These are phyloP conservation scores for Amblyteles armatorius DNA, from an alignment of 2,888 invertebrate species.

Conservation along the genomic window DNA sequence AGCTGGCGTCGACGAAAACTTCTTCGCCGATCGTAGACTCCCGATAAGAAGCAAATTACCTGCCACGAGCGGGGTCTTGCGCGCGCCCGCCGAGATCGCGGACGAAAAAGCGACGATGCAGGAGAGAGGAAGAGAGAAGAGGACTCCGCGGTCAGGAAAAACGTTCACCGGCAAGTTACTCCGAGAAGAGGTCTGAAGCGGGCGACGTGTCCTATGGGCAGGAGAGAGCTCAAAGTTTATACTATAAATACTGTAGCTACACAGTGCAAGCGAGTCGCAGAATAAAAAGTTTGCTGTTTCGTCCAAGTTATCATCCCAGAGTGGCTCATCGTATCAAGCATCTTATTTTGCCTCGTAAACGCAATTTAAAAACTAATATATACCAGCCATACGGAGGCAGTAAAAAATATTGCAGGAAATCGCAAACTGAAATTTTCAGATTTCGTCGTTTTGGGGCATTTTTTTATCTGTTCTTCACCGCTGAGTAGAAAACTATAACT, in stretches of 20 bases:
- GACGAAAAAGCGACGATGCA: conserved; percentile 44
- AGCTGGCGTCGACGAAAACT: conserved; percentile 78
- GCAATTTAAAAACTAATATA: conserved; percentile 51
- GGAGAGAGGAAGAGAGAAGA: conserved; percentile 2
- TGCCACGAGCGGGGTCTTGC: conserved; percentile 68
- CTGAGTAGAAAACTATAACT: not conserved
- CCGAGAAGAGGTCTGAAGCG: conserved; percentile 28
- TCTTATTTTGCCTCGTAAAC: conserved; percentile 56
- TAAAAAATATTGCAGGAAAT: not conserved
- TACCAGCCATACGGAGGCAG: not conserved
- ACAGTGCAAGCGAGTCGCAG: conserved; percentile 38
- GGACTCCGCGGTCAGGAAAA: conserved; percentile 60
- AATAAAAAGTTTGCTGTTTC: conserved; percentile 59
- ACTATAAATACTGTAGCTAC: not conserved
- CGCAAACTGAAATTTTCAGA: too few relatives aligned
- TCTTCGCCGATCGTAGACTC: conserved; percentile 78
- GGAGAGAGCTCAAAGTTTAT: conserved; percentile 51
- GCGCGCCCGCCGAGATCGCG: conserved; percentile 35
- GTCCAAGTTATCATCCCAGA: conserved; percentile 52
- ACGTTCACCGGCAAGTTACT: conserved; percentile 54
- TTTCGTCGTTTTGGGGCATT: too few relatives aligned
- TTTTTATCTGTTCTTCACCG: too few relatives aligned
- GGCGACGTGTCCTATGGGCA: conserved; percentile 16
- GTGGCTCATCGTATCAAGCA: conserved; percentile 58
- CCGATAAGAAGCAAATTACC: conserved; percentile 82